Evolutionary conservation across 1,140 invertebrate genomes (phyloP), one percentile per base, ranked within the genome.

Genomic region (Panagrolaimus sp.): DNA sequence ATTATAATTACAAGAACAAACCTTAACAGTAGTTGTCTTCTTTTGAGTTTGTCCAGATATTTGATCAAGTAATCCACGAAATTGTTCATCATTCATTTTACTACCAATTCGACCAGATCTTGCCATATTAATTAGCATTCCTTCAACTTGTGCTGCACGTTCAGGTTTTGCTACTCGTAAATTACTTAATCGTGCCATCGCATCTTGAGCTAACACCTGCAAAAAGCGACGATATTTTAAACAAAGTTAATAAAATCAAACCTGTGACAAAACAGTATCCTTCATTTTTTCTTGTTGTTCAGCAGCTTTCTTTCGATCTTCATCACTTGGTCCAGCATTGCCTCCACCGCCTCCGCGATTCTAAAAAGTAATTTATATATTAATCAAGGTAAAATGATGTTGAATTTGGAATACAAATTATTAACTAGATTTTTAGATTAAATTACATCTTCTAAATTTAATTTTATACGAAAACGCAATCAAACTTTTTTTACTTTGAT

Each of bases 131-230:
- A 95, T 87, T 66, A 96, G 88, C 89, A 96, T 92, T 75, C 90
- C 89, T 87, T 96, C 93, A 17, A 96, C 89, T 89, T 93, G 91
- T 84, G 88, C 88, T 9, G 90, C 93, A 85, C 94, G 96, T 76
- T 95, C 93, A 47, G 94, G 94, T 85, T 94, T 96, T 71, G 92
- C 91, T 68, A 94, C 84, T 81, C 90, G 90, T 62, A 97, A 88
- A 69, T 91, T 97, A 80, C 94, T 96, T 75, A 97, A 43, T 55
- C 55, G 64, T 10, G 17, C 58, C 8, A 58, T 52, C 14, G 69
- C 63, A 66, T 74, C 46, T 67, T 72, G 70, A 74, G 76, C 63
- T 14, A 73, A 45, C 10, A 73, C n/a, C 63, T 72, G 43, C 8
- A 73, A 38, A 38, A 4, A 4, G 32, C 2, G 7, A 38, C 7